Conservation (phyloP, 2,888 invertebrate species). For the Psococerastis gibbosa region DNA sequence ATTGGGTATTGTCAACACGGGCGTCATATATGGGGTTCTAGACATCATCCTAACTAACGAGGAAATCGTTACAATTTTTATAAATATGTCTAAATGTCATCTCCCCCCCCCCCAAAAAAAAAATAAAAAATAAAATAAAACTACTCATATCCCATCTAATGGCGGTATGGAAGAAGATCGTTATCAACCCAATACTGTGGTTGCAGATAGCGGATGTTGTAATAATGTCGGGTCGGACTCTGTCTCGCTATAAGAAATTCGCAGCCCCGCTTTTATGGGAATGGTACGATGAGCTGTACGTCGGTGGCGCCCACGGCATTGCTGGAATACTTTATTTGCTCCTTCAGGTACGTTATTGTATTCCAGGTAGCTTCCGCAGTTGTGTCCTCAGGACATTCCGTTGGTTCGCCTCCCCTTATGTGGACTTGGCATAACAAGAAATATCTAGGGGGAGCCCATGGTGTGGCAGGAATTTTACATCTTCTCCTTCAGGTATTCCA, state of each 20-base stretch:
- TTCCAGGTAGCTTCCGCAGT: neutral
- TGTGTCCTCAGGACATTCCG: neutral
- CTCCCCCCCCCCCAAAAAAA: no score
- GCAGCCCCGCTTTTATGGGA: slow-evolving; percentile 52
- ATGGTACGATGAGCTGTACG: slow-evolving; percentile 73
- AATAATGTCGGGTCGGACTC: slow-evolving; percentile 40
- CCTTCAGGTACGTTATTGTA: slow-evolving; percentile 45
- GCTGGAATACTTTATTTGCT: slow-evolving; percentile 68
- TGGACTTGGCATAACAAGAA: slow-evolving; percentile 74
- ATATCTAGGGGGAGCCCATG: slow-evolving; percentile 83
- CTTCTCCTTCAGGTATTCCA: slow-evolving; percentile 67
- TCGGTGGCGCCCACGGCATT: slow-evolving; percentile 80
- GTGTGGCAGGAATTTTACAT: slow-evolving; percentile 67
- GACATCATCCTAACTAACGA: no score
- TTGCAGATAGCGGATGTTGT: slow-evolving; percentile 41
- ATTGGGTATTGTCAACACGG: no score
- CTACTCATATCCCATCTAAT: no score
- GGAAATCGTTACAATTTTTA: no score
- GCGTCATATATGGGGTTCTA: no score
- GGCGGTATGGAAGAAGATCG: no score
- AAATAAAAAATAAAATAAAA: no score
- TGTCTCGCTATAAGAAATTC: slow-evolving; percentile 31
- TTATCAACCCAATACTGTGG: no score
- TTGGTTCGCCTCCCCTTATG: slow-evolving; percentile 43
- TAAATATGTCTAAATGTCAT: no score